A percentile compares a stretch with the other conserved stretches of the same genome.
Conservation (phyloP, 2,888 invertebrate species). For the Rhogogaster chlorosoma region DNA sequence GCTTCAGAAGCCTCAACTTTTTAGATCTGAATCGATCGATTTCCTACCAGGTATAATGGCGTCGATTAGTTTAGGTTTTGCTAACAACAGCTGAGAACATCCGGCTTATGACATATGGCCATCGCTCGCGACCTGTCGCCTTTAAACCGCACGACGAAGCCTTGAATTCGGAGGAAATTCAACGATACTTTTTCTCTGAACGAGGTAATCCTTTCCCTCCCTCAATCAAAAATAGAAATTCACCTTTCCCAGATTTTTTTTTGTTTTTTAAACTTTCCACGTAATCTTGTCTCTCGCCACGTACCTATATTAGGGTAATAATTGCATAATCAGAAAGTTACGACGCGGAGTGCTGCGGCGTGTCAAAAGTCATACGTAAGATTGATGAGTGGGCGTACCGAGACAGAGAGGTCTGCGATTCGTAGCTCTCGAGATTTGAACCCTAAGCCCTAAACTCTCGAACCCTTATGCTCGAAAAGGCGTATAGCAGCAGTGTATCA, state of each 20-base stretch:
- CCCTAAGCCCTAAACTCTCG: conserved; percentile 14
- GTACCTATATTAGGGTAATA: background rate
- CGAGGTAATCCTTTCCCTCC: background rate
- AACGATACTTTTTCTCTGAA: background rate
- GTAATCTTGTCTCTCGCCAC: background rate
- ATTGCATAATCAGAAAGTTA: conserved; percentile 18
- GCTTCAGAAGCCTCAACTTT: conserved; percentile 15
- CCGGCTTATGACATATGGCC: conserved; percentile 32
- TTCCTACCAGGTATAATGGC: background rate
- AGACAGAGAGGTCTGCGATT: conserved; percentile 11
- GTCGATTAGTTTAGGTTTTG: conserved; percentile 17
- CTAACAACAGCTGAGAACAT: background rate
- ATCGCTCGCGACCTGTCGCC: background rate
- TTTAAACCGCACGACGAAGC: background rate
- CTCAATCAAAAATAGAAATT: background rate
- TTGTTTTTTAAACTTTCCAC: background rate
- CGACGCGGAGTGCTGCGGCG: conserved; percentile 1
- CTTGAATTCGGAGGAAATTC: background rate
- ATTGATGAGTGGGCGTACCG: conserved; percentile 42
- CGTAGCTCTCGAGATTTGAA: conserved; percentile 6
- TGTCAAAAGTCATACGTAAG: conserved; percentile 39
- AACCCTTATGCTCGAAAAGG: conserved; percentile 35
- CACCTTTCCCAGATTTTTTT: background rate
- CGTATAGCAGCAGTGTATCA: background rate
- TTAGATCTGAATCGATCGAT: conserved; percentile 25